A percentile compares a stretch with the other conserved stretches of the same genome.
Evolutionary conservation across 2,113 vertebrate species (phyloP).

Genomic region (Grus americana): DNA sequence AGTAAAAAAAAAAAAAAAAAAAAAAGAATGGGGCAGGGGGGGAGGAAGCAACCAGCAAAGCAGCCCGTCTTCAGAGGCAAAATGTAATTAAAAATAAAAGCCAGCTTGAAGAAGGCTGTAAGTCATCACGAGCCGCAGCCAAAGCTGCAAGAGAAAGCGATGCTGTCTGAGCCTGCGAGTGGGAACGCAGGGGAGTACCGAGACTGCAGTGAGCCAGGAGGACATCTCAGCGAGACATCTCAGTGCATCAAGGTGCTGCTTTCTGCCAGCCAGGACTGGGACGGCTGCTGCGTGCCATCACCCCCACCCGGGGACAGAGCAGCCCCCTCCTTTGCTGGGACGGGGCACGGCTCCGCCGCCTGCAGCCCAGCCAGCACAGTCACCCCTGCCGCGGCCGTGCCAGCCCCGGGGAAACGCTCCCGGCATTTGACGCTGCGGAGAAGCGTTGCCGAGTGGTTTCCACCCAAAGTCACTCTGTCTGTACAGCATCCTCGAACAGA

Average conservation of each 20-base stretch:
- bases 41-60: not conserved
- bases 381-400: not conserved
- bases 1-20: not conserved
- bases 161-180: not conserved
- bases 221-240: not conserved
- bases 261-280: not conserved
- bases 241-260: not conserved
- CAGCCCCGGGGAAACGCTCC: not conserved
- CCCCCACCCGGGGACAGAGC: not conserved
- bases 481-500: not conserved
- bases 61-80: conserved; percentile 18
- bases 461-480: not conserved
- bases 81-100: conserved; percentile 58
- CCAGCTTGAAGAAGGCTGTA: conserved; percentile 1
- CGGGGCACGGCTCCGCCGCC: not conserved
- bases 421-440: accelerated
- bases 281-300: accelerated
- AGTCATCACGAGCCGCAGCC: conserved; percentile 1
- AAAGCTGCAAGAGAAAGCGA: not conserved
- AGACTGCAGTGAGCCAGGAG: not conserved
- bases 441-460: accelerated
- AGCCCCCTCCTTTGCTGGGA: not conserved
- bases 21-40: no score
- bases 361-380: not conserved
- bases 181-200: not conserved